These are phyloP conservation scores for Selene dorsalis DNA, from an alignment of 2,797 vertebrate species.

Conservation along the genomic window DNA sequence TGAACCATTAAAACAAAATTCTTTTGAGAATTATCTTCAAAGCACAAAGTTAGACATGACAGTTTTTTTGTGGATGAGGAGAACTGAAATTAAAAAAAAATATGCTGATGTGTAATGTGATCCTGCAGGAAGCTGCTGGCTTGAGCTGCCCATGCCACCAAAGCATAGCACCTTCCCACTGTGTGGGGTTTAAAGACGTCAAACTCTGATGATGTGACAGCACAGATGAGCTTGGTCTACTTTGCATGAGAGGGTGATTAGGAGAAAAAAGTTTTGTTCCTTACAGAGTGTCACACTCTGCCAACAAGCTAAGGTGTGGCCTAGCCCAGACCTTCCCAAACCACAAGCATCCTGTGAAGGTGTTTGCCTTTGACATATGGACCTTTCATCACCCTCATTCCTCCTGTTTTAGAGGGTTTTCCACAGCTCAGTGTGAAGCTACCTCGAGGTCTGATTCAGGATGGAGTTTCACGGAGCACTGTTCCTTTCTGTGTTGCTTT, in stretches of 20 bases:
- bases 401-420: constrained; percentile 34
- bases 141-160: not conserved
- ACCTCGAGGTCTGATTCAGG: constrained; percentile 47
- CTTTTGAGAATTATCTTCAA: not conserved
- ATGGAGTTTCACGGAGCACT: not conserved
- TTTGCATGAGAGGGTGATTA: no score
- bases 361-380: constrained; percentile 70
- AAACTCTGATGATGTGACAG: constrained; percentile 29
- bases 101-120: not conserved
- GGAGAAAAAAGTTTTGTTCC: constrained; percentile 32
- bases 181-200: not conserved
- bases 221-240: constrained; percentile 51
- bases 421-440: constrained; percentile 50
- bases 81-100: not conserved
- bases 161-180: not conserved
- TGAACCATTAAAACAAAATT: not conserved
- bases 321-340: constrained; percentile 36
- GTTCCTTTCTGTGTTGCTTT: constrained; percentile 8
- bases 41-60: constrained; percentile 1
- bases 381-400: constrained; percentile 59
- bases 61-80: not conserved
- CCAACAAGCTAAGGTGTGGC: constrained; percentile 56
- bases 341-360: constrained; percentile 34
- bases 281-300: constrained; percentile 65
- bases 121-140: constrained; percentile 1